Percentiles rank a stretch among this genome's conserved stretches.
Conservation (phyloP, 2,888 invertebrate species). For the Onchidella celtica region DNA sequence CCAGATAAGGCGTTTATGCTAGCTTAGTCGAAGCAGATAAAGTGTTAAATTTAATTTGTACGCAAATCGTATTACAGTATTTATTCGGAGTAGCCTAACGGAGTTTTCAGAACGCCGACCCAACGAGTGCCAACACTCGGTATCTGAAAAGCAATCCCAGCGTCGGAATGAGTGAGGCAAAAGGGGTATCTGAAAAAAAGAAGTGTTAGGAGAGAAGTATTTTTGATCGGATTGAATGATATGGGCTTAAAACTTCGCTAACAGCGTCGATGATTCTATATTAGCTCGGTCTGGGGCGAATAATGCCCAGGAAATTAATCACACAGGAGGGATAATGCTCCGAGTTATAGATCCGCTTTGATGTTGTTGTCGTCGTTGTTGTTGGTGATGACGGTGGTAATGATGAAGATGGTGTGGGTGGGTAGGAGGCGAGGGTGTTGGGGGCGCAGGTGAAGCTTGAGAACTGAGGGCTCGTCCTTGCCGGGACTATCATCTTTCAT, state of each 20-base stretch:
- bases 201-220: background rate
- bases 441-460: no score
- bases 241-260: constrained; percentile 18
- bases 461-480: no score
- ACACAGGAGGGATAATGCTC: constrained; percentile 32
- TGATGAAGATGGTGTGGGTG: constrained; percentile 2
- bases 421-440: constrained; percentile 15
- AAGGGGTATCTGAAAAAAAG: background rate
- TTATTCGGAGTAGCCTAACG: constrained; percentile 26
- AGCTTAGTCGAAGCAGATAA: constrained; percentile 40
- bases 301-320: constrained; percentile 40
- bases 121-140: background rate
- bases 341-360: constrained; percentile 15
- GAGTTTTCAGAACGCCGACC: background rate
- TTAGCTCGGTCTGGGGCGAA: constrained; percentile 15
- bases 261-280: constrained; percentile 21
- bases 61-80: constrained; percentile 41
- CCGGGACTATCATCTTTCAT: no score
- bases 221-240: constrained; percentile 32
- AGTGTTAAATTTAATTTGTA: constrained; percentile 48
- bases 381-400: no score
- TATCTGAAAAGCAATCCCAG: background rate
- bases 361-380: no score
- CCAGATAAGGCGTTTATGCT: constrained; percentile 41
- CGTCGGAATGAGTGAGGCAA: background rate